A percentile compares a stretch with the other conserved stretches of the same genome.
Conservation (phyloP, 2,797 vertebrate species). For the Acipenser ruthenus region DNA sequence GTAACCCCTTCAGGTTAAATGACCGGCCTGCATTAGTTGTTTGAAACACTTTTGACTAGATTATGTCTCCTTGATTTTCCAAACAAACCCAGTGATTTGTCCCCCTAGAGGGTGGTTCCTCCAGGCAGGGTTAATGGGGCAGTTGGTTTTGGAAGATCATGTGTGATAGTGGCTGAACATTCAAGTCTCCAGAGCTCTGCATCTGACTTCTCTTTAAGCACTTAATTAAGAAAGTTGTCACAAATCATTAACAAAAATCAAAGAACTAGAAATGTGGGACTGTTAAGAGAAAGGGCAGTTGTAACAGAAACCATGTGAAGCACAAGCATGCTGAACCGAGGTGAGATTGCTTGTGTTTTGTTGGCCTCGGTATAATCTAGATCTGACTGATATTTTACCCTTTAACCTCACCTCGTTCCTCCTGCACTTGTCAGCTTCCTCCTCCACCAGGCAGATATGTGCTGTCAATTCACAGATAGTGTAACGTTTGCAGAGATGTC, state of each 20-base stretch:
- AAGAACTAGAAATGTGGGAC: neutral
- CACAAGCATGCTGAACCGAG: conserved; percentile 37
- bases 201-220: conserved; percentile 19
- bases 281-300: neutral
- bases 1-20: no score
- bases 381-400: conserved; percentile 70
- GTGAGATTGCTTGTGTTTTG: conserved; percentile 60
- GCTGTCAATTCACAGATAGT: conserved; percentile 72
- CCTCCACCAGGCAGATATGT: conserved; percentile 56
- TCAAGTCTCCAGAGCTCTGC: conserved; percentile 10
- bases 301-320: conserved; percentile 12
- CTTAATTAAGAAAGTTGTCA: conserved; percentile 27
- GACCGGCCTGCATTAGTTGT: no score
- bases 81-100: no score
- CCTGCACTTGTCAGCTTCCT: conserved; percentile 57
- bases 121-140: no score
- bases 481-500: conserved; percentile 51
- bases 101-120: no score
- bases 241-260: conserved; percentile 21
- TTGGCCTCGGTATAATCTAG: conserved; percentile 52
- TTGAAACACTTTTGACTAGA: no score
- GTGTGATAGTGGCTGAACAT: neutral
- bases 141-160: no score
- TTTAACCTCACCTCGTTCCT: conserved; percentile 58
- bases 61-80: no score